Evolutionary conservation across 2,113 vertebrate genomes (phyloP).

Genomic region (Lichenostomus cassidix): DNA sequence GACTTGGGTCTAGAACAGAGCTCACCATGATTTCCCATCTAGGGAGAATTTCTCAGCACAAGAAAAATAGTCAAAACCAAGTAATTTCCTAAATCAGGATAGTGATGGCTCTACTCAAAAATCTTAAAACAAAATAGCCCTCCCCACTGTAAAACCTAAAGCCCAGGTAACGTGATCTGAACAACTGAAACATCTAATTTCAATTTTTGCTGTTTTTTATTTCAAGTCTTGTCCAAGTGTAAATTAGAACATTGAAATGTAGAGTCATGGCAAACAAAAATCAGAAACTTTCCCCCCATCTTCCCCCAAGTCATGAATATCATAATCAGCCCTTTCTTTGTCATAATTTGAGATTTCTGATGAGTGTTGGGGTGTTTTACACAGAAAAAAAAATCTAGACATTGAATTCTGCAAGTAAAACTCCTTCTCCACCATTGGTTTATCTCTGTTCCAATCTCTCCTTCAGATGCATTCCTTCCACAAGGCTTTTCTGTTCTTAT

Average conservation of each 20-base stretch:
- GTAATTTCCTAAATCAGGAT: neutral
- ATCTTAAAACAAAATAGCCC: neutral
- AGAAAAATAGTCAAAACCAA: neutral
- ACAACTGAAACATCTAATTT: neutral
- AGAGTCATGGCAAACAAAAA: neutral
- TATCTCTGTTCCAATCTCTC: neutral
- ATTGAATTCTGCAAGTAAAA: neutral
- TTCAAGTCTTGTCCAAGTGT: neutral
- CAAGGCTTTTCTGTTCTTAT: neutral
- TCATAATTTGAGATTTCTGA: neutral
- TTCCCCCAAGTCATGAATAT: neutral
- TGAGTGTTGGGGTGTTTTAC: neutral
- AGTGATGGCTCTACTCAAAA: neutral
- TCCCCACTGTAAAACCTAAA: neutral
- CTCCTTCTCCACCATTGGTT: neutral
- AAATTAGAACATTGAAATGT: neutral
- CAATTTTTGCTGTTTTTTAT: neutral
- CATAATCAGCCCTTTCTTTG: neutral
- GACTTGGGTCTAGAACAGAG: neutral
- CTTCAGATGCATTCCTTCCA: neutral
- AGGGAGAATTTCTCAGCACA: neutral
- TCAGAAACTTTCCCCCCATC: neutral
- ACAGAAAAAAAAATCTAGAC: neutral
- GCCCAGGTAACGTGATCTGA: neutral
- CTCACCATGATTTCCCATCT: neutral